Conservation (phyloP, 2,113 vertebrate species). For the Pangasianodon gigas region DNA sequence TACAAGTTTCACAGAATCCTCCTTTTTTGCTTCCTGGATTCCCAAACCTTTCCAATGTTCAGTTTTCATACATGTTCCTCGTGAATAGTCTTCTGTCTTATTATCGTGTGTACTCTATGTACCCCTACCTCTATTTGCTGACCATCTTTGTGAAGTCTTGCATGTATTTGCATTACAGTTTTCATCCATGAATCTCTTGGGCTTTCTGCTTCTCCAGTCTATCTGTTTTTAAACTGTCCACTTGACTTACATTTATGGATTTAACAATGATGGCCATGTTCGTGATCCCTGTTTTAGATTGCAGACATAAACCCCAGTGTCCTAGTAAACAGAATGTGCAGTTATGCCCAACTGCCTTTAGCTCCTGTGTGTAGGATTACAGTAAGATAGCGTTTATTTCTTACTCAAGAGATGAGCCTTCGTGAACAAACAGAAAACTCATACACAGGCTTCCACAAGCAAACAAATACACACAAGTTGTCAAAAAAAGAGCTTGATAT, state of each 20-base stretch:
- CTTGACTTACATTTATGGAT: background rate
- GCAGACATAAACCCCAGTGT: background rate
- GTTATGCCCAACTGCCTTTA: background rate
- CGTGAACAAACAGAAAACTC: conserved; percentile 3
- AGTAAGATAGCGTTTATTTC: background rate
- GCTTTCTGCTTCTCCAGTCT: background rate
- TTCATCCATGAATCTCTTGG: background rate
- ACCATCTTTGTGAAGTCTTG: background rate
- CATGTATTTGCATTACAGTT: background rate
- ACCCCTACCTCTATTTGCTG: background rate
- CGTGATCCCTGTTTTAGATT: background rate
- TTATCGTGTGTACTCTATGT: background rate
- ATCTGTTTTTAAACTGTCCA: background rate
- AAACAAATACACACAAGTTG: background rate
- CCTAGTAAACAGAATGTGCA: background rate
- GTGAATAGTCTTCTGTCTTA: background rate
- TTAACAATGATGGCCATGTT: background rate
- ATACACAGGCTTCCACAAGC: conserved; percentile 1
- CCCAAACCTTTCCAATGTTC: background rate
- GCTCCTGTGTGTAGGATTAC: conserved; percentile 13
- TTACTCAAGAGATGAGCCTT: background rate
- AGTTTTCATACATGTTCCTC: background rate
- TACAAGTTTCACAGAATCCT: background rate
- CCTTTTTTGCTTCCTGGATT: background rate
- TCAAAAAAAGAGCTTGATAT: background rate